Evolutionary conservation across 2,113 vertebrate species (phyloP).

Genomic region (Poecile atricapillus): DNA sequence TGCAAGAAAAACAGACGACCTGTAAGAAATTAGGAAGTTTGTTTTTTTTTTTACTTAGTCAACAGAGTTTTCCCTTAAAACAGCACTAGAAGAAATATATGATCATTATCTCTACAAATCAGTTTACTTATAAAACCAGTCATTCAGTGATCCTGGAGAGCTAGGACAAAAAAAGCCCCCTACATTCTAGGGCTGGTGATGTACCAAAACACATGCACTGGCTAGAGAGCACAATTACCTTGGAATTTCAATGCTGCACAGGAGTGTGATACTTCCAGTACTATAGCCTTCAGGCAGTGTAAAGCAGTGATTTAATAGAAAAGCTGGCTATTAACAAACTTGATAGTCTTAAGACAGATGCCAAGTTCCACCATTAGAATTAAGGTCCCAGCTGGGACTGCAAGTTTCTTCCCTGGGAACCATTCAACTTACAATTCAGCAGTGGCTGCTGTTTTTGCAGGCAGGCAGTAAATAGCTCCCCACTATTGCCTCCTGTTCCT

Average conservation of each 20-base stretch:
- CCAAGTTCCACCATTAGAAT: not conserved
- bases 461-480: not conserved
- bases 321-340: not conserved
- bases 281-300: not conserved
- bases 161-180: not conserved
- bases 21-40: not conserved
- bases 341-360: not conserved
- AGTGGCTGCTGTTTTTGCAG: not conserved
- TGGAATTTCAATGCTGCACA: not conserved
- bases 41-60: not conserved
- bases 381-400: not conserved
- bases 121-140: not conserved
- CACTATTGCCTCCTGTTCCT: not conserved
- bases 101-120: not conserved
- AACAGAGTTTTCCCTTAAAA: not conserved
- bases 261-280: not conserved
- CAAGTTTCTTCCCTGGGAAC: not conserved
- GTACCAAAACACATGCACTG: not conserved
- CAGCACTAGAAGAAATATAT: not conserved
- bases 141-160: not conserved
- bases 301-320: not conserved
- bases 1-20: not conserved
- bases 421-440: not conserved
- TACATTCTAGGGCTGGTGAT: not conserved
- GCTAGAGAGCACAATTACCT: not conserved